Evolutionary conservation across 2,113 vertebrate genomes (phyloP), one percentile per base, ranked within the genome.

Genomic region (Ancistrus triradiatus): DNA sequence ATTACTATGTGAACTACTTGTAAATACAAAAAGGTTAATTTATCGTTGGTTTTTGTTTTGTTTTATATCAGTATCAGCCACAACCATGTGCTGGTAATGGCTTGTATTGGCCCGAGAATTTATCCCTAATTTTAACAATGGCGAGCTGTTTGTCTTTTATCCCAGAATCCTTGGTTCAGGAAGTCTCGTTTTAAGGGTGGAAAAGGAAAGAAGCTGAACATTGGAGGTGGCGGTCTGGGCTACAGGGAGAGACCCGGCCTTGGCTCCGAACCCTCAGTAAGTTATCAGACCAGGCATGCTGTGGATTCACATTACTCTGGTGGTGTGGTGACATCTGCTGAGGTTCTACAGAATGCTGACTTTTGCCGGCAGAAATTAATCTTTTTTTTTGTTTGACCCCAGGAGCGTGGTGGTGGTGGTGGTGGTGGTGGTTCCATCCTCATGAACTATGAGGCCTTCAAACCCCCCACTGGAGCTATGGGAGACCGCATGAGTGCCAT

Each of bases 131-230:
- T 31, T n/a, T 31, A 31, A 31, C 7, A 31, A 31, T 4, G 17
- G 21, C 21, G 6, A 27, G 10, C 13, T 21, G 7, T 22, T 27
- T n/a, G 0, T 3, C n/a, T 24, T 10, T 9, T 24, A 7, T 3
- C 51, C 17, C 71, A 99, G 96, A 99, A 98, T 78, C 89, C 95
- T 0, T 98, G 95, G 96, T 99, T 99, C 85, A 86, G 95, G 62
- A 99, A 99, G 76, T 98, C 96, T 1, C 88, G 96, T 27, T 99
- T 98, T 73, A 99, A 99, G 81, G 86, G 89, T 60, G 95, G 96
- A 3, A 94, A 95, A 80, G 96, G 96, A 68, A 98, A 98, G 83
- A 98, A 90, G 79, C 75, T 93, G 64, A 98, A 99, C 42, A 93
- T 99, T 40, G 95, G 96, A 28, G 95, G 96, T 33, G 96, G 96